phyloP scores from a whole-genome alignment of 2,797 vertebrate species.

The Syngnathus acus region DNA sequence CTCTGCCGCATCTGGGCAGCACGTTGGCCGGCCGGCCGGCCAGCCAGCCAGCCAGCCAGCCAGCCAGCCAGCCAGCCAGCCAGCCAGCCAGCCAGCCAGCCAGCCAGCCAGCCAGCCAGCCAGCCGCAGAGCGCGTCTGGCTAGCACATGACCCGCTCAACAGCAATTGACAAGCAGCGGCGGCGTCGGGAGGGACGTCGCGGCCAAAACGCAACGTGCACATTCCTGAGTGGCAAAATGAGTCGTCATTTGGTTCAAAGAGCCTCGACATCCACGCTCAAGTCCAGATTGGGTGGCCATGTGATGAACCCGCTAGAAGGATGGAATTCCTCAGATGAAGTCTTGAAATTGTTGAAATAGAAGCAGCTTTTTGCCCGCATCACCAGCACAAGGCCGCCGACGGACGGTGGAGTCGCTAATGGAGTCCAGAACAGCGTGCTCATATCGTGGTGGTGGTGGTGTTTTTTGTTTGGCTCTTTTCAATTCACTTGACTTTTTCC shows the following conservation, averaged over 20 bases:
- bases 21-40: conserved; percentile 5
- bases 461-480: too few species aligned
- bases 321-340: conserved; percentile 43
- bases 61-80: conserved; percentile 36
- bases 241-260: conserved; percentile 4
- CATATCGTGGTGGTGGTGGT: too few species aligned
- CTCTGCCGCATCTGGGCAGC: conserved; percentile 45
- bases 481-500: too few species aligned
- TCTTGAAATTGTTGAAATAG: conserved; percentile 49
- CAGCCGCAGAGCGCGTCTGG: conserved; percentile 37
- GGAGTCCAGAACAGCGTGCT: conserved; percentile 31
- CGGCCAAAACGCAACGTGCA: conserved; percentile 36
- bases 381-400: conserved; percentile 40
- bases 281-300: conserved; percentile 66
- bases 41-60: conserved; percentile 41
- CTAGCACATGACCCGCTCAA: conserved; percentile 55
- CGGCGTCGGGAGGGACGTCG: conserved; percentile 13
- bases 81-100: conserved; percentile 33
- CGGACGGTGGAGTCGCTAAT: conserved; percentile 21
- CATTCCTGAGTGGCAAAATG: conserved; percentile 26
- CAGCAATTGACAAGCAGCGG: conserved; percentile 57
- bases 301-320: conserved; percentile 42
- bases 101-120: conserved; percentile 42
- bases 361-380: conserved; percentile 30
- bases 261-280: conserved; percentile 51